Base-by-base conservation (phyloP, 2,888 invertebrate genomes). In the Drosophila paranaensis region DNA sequence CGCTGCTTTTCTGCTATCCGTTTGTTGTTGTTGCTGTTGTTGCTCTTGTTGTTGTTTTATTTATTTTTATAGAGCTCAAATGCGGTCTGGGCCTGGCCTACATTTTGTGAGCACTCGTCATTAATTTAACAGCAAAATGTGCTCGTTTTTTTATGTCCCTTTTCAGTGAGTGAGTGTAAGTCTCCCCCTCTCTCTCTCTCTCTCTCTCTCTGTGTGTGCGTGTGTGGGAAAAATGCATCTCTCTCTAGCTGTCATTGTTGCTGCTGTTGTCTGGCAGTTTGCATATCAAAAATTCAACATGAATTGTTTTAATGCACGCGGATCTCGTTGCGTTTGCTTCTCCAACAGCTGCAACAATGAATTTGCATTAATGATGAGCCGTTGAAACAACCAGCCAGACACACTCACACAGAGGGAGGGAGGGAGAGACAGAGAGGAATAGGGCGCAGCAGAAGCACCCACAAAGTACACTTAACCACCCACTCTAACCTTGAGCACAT, bases 321-420 rank as follows among this genome's bases (percentile, higher is more conserved):
- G 65, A 62, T 60, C 60, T 46, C 48, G 25, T 30, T 63, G 67
- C 48, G 42, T 16, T 54, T 35, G 46, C 56, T 60, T 55, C 25
- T 16, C 65, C 63, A 73, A 46, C 73, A 60, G 77, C 77, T 74
- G 81, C 81, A 85, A 83, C 83, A 83, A 83, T 83, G 83, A 83
- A 83, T 85, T 85, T 83, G 83, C 88, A 87, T 86, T 86, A 86
- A 86, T 86, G 88, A 83, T 85, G 85, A 83, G 84, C 69, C 56
- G 72, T 48, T 75, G 71, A 57, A 55, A 64, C 76, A 55, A 51
- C 57, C 50, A 51, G 30, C 66, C 71, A 55, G 39, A 25, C 45
- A 45, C 40, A 56, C 45, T 33, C 45, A 27, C 40, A 56, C 40
- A 39, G 50, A 4, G 16, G 6, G 11, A 6, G 16, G 11, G 33